phyloP scores from a whole-genome alignment of 1,140 invertebrate species.

The Delia radicum region DNA sequence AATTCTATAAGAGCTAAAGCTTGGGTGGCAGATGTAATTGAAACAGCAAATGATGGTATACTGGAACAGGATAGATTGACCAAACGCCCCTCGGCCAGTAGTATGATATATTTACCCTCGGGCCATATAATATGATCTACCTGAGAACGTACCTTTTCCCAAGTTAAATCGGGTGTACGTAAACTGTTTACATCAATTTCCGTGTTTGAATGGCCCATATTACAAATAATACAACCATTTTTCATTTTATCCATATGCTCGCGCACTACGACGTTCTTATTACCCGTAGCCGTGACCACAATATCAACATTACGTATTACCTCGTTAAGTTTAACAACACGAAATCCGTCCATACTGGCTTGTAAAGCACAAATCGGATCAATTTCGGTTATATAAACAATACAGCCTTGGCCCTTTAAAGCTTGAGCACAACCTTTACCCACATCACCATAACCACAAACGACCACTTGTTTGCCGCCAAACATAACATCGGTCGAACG shows the following conservation, averaged over 20 bases:
- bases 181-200: conserved; percentile 97
- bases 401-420: conserved; percentile 90
- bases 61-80: conserved; percentile 97
- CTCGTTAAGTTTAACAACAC: conserved; percentile 93
- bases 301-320: conserved; percentile 81
- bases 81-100: conserved; percentile 91
- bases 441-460: conserved; percentile 97
- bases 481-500: conserved; percentile 86
- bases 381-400: conserved; percentile 95
- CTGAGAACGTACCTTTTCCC: conserved; percentile 96
- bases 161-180: conserved; percentile 89
- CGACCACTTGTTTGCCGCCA: conserved; percentile 93
- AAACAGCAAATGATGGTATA: conserved; percentile 95
- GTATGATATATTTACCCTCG: conserved; percentile 86
- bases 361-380: conserved; percentile 98
- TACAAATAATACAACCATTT: conserved; percentile 94
- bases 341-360: conserved; percentile 97
- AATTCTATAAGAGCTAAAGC: conserved; percentile 94
- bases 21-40: conserved; percentile 92
- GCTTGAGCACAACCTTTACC: conserved; percentile 97
- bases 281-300: conserved; percentile 93
- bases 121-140: conserved; percentile 98
- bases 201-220: conserved; percentile 98
- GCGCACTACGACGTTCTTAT: conserved; percentile 93
- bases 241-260: conserved; percentile 98